phyloP scores from a whole-genome alignment of 2,888 invertebrate species.

The Dynastes grantii region DNA sequence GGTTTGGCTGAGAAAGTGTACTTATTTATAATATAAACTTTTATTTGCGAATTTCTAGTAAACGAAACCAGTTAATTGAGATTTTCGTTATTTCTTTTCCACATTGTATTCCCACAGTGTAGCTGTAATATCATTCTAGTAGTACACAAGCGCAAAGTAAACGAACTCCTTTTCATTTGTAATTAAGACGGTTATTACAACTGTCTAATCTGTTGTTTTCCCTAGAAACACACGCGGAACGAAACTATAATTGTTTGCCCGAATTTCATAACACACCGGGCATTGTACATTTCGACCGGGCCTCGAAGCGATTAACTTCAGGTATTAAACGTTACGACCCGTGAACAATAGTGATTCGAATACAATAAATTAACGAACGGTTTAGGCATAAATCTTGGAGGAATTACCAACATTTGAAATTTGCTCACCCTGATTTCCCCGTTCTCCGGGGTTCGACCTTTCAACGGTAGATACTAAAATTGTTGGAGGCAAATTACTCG shows the following conservation, averaged over 20 bases:
- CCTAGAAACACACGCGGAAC: not conserved
- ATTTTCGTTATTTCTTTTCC: not conserved
- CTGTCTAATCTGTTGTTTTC: not conserved
- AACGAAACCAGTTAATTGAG: not conserved
- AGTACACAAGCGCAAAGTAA: not conserved
- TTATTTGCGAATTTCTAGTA: not conserved
- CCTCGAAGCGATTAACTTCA: conserved; percentile 22
- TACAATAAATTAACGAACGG: conserved; percentile 34
- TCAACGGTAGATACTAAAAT: conserved; percentile 45
- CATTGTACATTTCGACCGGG: conserved; percentile 1
- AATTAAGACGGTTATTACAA: conserved; percentile 13
- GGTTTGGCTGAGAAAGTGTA: no score
- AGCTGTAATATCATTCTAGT: not conserved
- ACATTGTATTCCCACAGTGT: not conserved
- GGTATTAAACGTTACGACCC: conserved; percentile 20
- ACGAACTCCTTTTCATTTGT: not conserved
- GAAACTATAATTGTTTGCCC: conserved; percentile 6
- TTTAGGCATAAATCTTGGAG: conserved; percentile 57
- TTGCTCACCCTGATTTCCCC: conserved; percentile 50
- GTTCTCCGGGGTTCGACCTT: not conserved
- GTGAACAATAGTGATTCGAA: conserved; percentile 32
- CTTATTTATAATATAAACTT: not conserved
- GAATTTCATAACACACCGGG: conserved; percentile 19
- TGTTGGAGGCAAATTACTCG: conserved; percentile 61
- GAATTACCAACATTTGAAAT: conserved; percentile 59